phyloP scores from a whole-genome alignment of 2,888 invertebrate genomes.

The Charanyca ferruginea region DNA sequence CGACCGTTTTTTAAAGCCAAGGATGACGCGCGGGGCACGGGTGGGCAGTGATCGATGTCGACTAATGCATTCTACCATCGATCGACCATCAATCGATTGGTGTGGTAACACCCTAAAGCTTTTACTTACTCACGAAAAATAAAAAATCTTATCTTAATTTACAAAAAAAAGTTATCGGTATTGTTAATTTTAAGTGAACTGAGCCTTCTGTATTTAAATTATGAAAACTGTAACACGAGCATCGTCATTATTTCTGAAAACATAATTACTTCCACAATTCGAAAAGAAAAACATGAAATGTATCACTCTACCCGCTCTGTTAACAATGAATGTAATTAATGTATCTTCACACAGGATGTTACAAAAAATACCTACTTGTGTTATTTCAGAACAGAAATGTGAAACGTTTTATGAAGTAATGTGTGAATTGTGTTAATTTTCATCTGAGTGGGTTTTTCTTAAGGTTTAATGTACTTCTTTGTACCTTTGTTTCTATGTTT shows the following conservation, averaged over 20 bases:
- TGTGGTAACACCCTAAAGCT: no score
- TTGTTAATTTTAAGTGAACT: neutral
- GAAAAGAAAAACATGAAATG: conserved; percentile 53
- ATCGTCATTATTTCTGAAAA: conserved; percentile 51
- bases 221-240: neutral
- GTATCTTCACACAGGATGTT: conserved; percentile 26
- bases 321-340: conserved; percentile 53
- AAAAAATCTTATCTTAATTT: no score
- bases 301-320: conserved; percentile 30
- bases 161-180: no score
- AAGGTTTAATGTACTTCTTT: neutral
- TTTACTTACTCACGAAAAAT: no score
- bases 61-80: no score
- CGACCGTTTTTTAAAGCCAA: no score
- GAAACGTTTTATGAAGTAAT: conserved; percentile 30
- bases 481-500: neutral
- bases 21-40: no score
- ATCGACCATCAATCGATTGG: no score
- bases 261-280: conserved; percentile 56
- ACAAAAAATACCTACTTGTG: conserved; percentile 28
- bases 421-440: conserved; percentile 28
- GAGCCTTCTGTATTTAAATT: conserved; percentile 11
- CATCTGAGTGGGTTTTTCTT: neutral
- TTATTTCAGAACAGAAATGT: conserved; percentile 22
- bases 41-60: no score